These are phyloP conservation scores for Musca vetustissima DNA, from an alignment of 1,140 invertebrate genomes.

Conservation along the genomic window DNA sequence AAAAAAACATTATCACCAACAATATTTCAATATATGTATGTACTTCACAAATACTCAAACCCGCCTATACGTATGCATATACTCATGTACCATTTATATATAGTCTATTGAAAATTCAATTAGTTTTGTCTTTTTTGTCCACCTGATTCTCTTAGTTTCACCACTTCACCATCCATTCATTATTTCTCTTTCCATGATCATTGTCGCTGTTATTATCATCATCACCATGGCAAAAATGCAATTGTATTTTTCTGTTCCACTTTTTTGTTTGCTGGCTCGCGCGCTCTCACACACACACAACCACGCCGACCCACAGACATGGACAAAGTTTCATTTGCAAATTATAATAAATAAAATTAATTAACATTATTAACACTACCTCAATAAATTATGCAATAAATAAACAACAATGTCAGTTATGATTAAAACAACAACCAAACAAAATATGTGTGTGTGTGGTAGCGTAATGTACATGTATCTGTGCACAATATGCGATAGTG, in stretches of 20 bases:
- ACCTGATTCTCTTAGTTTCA: not conserved
- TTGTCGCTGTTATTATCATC: too few species aligned
- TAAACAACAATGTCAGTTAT: slow-evolving; percentile 17
- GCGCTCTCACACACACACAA: too few species aligned
- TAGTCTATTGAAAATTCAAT: slow-evolving; percentile 12
- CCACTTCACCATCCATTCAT: not conserved
- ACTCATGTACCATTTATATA: not conserved
- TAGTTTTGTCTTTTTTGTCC: slow-evolving; percentile 10
- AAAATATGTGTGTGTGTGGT: not conserved
- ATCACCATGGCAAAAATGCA: too few species aligned
- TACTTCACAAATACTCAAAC: not conserved
- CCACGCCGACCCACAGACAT: too few species aligned
- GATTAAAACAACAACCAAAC: slow-evolving; percentile 10
- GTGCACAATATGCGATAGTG: too few species aligned
- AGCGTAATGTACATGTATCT: too few species aligned
- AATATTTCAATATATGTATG: too few species aligned
- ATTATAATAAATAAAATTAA: slow-evolving; percentile 23
- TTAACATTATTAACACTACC: slow-evolving; percentile 24
- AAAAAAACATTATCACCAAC: too few species aligned
- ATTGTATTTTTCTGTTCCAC: too few species aligned
- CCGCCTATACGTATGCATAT: too few species aligned
- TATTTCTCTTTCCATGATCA: not conserved
- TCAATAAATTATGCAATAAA: slow-evolving; percentile 17
- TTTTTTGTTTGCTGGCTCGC: too few species aligned
- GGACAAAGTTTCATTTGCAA: not conserved